Evolutionary conservation across 2,888 invertebrate genomes (phyloP).

Genomic region (Gymnoscelis rufifasciata): DNA sequence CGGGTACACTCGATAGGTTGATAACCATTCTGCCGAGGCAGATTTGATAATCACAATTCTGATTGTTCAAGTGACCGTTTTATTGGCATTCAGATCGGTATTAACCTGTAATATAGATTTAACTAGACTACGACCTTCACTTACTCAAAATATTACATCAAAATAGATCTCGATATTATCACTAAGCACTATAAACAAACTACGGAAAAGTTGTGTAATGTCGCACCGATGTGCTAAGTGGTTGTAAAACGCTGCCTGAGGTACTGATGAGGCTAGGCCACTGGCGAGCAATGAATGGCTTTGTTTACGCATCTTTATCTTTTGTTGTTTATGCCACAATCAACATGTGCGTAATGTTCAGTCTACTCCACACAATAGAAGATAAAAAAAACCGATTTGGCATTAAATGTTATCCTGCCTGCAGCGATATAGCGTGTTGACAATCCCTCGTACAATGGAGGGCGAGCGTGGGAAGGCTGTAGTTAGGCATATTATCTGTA

Average conservation of each 20-base stretch:
- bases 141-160: not conserved
- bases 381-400: constrained; percentile 4
- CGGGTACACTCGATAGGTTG: constrained; percentile 39
- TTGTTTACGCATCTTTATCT: constrained; percentile 14
- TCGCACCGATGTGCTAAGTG: constrained; percentile 64
- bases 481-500: constrained; percentile 35
- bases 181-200: constrained; percentile 36
- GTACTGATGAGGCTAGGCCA: constrained; percentile 32
- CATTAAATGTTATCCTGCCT: constrained; percentile 14
- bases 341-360: too few species aligned
- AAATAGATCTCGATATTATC: constrained; percentile 27
- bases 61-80: constrained; percentile 21
- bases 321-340: too few species aligned
- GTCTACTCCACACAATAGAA: not conserved
- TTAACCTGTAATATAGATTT: not conserved
- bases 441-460: constrained; percentile 31
- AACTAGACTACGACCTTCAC: not conserved
- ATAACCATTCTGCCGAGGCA: constrained; percentile 29
- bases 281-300: constrained; percentile 29
- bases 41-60: constrained; percentile 31
- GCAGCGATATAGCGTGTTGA: constrained; percentile 30
- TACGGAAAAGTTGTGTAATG: constrained; percentile 56
- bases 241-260: constrained; percentile 38
- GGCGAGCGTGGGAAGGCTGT: constrained; percentile 50
- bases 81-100: constrained; percentile 12